These are phyloP conservation scores for Tragelaphus imberbis DNA, from an alignment of 2,113 vertebrate species.

Conservation along the genomic window DNA sequence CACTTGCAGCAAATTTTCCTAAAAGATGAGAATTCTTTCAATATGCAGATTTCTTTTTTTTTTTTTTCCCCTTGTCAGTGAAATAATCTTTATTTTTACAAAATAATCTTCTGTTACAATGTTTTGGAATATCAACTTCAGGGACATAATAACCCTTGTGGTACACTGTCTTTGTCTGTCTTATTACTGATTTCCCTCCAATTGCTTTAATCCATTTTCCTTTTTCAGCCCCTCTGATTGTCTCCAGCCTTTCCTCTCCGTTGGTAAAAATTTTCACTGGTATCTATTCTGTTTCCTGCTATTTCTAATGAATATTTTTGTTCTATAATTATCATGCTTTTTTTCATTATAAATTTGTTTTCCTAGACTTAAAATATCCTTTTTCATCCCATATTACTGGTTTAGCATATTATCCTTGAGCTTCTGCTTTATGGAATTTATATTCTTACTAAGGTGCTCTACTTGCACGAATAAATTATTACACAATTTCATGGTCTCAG, in stretches of 20 bases:
- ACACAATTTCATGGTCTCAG: not conserved
- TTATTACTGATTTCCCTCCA: not conserved
- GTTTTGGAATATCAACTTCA: constrained; percentile 25
- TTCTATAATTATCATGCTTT: not conserved
- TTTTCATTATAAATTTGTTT: not conserved
- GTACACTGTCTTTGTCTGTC: not conserved
- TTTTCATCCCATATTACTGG: not conserved
- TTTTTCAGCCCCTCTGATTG: not conserved
- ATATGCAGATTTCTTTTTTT: not conserved
- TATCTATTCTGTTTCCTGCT: not conserved
- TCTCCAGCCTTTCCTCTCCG: not conserved
- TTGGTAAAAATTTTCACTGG: not conserved
- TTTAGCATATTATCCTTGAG: not conserved
- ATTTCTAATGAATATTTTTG: constrained; percentile 8
- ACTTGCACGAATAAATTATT: not conserved
- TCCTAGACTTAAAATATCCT: not conserved
- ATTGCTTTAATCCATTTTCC: not conserved
- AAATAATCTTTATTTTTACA: not conserved
- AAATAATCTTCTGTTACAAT: not conserved
- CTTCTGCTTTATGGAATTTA: not conserved
- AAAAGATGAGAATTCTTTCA: not conserved
- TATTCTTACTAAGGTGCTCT: not conserved
- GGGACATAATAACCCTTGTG: not conserved
- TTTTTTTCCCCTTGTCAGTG: not conserved
- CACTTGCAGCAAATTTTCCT: not conserved